A percentile compares a stretch with the other conserved stretches of the same genome.
Conservation (phyloP, 1,140 invertebrate species). For the Rhizoglyphus robini region DNA sequence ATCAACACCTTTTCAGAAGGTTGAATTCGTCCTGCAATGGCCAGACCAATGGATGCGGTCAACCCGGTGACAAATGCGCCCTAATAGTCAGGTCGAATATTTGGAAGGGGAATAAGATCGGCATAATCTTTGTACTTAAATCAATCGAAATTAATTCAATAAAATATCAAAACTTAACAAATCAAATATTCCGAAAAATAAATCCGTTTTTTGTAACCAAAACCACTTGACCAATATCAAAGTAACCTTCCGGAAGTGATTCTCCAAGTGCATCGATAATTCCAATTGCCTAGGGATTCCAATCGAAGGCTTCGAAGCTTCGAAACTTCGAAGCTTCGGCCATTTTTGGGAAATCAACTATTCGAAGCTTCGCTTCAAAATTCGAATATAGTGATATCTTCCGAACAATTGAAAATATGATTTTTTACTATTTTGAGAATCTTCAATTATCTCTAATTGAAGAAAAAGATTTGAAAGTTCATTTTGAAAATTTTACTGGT, state of each 20-base stretch:
- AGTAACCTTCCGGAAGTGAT: conserved; percentile 7
- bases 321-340: too few relatives aligned
- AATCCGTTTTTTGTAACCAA: conserved; percentile 25
- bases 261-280: conserved; percentile 18
- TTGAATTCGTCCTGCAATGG: conserved; percentile 19
- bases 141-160: not conserved
- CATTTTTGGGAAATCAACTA: too few relatives aligned
- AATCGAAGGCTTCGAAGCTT: too few relatives aligned
- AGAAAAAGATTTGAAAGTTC: too few relatives aligned
- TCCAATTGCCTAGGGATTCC: conserved; percentile 8
- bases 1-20: conserved; percentile 31
- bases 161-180: not conserved
- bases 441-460: too few relatives aligned
- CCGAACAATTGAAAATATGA: too few relatives aligned
- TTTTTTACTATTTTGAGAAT: too few relatives aligned
- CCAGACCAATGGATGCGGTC: conserved; percentile 14
- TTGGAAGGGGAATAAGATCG: not conserved
- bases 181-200: not conserved
- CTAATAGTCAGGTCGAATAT: not conserved
- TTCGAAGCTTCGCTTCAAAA: too few relatives aligned
- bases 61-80: conserved; percentile 6
- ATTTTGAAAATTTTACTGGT: too few relatives aligned
- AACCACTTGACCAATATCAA: conserved; percentile 28
- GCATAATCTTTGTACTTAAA: conserved; percentile 33
- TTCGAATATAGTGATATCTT: too few relatives aligned